These are phyloP conservation scores for Forbesichthys papilliferus DNA, from an alignment of 2,113 vertebrate species.

Conservation along the genomic window DNA sequence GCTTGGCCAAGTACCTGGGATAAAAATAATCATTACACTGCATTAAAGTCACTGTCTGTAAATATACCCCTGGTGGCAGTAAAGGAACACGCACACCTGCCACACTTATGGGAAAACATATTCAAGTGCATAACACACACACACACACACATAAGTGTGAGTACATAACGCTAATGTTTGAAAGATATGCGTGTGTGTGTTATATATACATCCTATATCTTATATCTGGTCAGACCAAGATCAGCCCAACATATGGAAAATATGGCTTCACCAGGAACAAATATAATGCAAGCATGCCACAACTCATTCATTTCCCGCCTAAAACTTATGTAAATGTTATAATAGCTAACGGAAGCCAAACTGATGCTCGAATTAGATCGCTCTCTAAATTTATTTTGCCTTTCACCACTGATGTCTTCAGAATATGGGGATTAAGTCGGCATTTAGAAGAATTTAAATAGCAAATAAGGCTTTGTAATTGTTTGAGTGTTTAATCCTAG, in stretches of 20 bases:
- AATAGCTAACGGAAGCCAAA: slow-evolving; percentile 59
- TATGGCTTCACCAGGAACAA: slow-evolving; percentile 48
- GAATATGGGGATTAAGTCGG: slow-evolving; percentile 68
- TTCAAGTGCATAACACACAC: not conserved
- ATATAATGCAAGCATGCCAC: slow-evolving; percentile 50
- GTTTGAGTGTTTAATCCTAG: slow-evolving; percentile 69
- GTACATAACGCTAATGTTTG: slow-evolving; percentile 40
- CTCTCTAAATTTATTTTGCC: slow-evolving; percentile 56
- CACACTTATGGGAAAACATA: not conserved
- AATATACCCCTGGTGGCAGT: slow-evolving; percentile 73
- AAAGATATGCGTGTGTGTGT: not conserved
- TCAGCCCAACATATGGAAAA: not conserved
- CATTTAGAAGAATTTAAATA: slow-evolving; percentile 69
- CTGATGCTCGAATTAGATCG: slow-evolving; percentile 59
- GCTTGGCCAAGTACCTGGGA: slow-evolving; percentile 68
- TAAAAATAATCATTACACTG: slow-evolving; percentile 80
- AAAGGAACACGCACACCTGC: slow-evolving; percentile 44
- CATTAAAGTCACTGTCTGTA: slow-evolving; percentile 78
- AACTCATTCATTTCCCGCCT: slow-evolving; percentile 48
- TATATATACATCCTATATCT: not conserved
- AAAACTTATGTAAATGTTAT: slow-evolving; percentile 64
- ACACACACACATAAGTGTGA: not conserved
- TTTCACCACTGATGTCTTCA: slow-evolving; percentile 58
- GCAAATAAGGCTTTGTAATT: slow-evolving; percentile 69
- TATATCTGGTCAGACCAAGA: no score